Percentiles rank a stretch among this genome's conserved stretches.
Conservation (phyloP, 2,797 vertebrate genomes). For the Galagoides demidoff region DNA sequence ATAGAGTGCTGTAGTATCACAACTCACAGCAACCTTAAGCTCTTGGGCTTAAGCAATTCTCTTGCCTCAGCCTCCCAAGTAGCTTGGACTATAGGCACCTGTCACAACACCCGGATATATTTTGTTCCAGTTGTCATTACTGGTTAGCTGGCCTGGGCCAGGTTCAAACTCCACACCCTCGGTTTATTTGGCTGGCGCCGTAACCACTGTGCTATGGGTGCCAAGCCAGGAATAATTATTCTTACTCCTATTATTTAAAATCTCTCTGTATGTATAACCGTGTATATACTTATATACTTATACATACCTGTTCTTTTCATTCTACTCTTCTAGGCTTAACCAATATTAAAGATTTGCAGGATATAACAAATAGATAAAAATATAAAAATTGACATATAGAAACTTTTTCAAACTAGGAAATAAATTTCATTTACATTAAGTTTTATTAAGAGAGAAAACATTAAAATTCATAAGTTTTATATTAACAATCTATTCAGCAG, state of each 20-base stretch:
- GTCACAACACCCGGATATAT: no score
- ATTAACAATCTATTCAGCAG: not conserved
- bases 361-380: not conserved
- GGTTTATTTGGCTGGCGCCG: no score
- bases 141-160: no score
- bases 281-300: not conserved
- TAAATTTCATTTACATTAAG: constrained; percentile 17
- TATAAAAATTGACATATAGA: not conserved
- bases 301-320: not conserved
- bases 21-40: no score
- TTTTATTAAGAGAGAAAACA: constrained; percentile 28
- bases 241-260: constrained; percentile 26
- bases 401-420: constrained; percentile 17
- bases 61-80: no score
- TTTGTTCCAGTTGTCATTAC: no score
- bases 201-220: no score
- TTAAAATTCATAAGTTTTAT: not conserved
- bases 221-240: constrained; percentile 11
- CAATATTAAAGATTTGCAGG: constrained; percentile 1
- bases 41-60: no score
- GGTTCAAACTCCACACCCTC: no score
- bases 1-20: no score
- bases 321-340: not conserved
- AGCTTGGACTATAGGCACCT: no score
- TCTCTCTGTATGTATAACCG: not conserved